Conservation (phyloP, 2,113 vertebrate genomes). For the Leptosomus discolor region DNA sequence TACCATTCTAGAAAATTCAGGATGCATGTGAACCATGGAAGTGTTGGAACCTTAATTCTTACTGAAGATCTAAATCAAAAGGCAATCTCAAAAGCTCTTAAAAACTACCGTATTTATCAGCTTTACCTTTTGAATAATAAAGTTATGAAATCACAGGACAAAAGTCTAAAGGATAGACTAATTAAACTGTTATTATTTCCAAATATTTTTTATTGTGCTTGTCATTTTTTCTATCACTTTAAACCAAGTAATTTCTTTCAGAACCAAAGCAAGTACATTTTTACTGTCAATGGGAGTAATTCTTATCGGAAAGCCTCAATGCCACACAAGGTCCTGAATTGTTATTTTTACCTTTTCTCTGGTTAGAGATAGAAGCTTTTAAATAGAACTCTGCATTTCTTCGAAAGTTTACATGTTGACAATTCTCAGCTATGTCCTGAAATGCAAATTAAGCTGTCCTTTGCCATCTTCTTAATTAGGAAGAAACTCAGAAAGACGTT, state of each 20-base stretch:
- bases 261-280: neutral
- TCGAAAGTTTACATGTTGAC: neutral
- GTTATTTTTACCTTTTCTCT: neutral
- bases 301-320: neutral
- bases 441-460: neutral
- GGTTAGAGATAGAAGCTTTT: neutral
- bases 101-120: neutral
- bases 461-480: neutral
- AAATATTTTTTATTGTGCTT: neutral
- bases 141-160: neutral
- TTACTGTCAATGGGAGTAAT: neutral
- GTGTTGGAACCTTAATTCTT: neutral
- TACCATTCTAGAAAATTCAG: neutral
- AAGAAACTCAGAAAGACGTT: neutral
- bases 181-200: neutral
- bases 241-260: neutral
- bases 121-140: neutral
- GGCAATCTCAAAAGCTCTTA: neutral
- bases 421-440: neutral
- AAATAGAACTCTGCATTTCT: neutral
- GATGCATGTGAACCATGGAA: neutral
- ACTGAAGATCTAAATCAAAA: neutral
- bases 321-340: neutral
- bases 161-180: neutral
- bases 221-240: neutral